Base-by-base conservation (phyloP, 2,797 vertebrate genomes). In the Amphiprion clarkii region DNA sequence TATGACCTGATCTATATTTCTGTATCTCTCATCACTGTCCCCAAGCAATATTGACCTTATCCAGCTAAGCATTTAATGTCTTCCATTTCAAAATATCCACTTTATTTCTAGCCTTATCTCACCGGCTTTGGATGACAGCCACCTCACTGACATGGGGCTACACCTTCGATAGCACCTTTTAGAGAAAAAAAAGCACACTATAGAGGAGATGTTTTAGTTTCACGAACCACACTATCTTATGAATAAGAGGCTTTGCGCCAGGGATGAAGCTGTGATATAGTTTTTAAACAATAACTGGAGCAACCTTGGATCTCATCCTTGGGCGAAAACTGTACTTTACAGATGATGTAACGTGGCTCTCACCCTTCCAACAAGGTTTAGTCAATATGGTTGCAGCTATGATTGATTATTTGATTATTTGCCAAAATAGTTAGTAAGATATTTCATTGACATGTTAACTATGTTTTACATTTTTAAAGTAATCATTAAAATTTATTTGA, bases 81-180 rank as follows among this genome's bases (percentile, higher is more conserved):
- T 92, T 93, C 91, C 92, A 89, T 80, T 84, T 85, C 19, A 86
- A 69, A 73, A 75, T 78, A 68, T 74, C 79, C 10, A 70, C 69
- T 67, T 70, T 80, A 74, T 84, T 81, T 53, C 31, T 64, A 74
- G 69, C 63, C 76, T 83, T 54, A 61, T 17, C 8, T 66, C 67
- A 63, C 39, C 69, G 44, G 48, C 67, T 67, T 31, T 57, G 29
- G 49, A 73, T 61, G 49, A 60, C 49, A 52, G 57, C 59, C 70
- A 36, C 39, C 55, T 64, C 63, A 27, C 36, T 86, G 65, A 80
- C 67, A 58, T 46, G n/a, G 49, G 57, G 57, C 57, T 74, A 61
- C 68, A 29, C 85, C 46, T 83, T 78, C 83, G n/a, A 71, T 75
- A 27, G 76, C 81, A 78, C 64, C 53, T 76, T 88, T 83, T 76